Percentiles rank a stretch among this genome's conserved stretches.
Conservation (phyloP, 2,888 invertebrate species). For the Copidosoma aretas region DNA sequence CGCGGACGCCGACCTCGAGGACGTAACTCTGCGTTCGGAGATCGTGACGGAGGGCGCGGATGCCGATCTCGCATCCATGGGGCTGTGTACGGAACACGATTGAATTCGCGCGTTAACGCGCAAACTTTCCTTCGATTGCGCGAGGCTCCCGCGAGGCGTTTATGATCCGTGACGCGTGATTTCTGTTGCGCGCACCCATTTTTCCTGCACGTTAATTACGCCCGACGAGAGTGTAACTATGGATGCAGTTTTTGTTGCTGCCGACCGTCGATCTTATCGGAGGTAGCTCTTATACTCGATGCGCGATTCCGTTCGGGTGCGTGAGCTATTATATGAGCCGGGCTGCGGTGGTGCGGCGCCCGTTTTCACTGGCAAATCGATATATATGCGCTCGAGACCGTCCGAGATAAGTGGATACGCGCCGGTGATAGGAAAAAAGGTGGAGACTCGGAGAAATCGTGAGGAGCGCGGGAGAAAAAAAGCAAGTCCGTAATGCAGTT, state of each 20-base stretch:
- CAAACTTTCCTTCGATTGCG: background rate
- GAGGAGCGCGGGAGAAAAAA: background rate
- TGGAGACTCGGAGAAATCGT: constrained; percentile 13
- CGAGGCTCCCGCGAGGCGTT: constrained; percentile 18
- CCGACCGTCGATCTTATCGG: background rate
- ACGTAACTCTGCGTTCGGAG: no score
- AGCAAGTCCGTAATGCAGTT: no score
- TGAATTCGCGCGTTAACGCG: no score
- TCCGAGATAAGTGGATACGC: background rate
- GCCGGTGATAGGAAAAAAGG: background rate
- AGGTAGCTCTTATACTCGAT: constrained; percentile 19
- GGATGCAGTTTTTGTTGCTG: constrained; percentile 13
- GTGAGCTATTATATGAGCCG: no score
- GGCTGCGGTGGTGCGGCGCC: no score
- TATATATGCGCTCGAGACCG: background rate
- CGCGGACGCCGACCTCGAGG: no score
- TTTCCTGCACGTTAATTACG: constrained; percentile 14
- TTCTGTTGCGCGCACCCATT: background rate
- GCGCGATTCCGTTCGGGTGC: background rate
- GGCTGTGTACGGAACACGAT: no score
- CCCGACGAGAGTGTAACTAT: constrained; percentile 8
- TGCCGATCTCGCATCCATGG: no score
- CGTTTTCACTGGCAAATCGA: constrained; percentile 25
- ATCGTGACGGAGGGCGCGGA: no score
- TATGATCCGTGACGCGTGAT: constrained; percentile 9